These are phyloP conservation scores for Chaetops frenatus DNA, from an alignment of 2,113 vertebrate species.

Conservation along the genomic window DNA sequence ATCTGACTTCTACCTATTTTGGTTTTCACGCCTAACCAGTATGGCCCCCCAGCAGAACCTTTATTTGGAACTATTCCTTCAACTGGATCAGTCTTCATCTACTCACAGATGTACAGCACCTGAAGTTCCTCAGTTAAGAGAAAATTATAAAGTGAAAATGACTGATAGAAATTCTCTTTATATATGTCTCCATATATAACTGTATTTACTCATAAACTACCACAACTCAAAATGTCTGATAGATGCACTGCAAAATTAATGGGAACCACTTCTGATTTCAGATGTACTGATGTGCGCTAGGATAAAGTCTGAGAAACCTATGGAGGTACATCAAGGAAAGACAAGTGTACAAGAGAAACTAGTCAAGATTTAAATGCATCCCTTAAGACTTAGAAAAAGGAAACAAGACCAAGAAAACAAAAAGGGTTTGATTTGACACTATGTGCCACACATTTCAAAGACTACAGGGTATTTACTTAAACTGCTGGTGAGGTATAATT, in stretches of 20 bases:
- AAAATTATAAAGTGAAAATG: neutral
- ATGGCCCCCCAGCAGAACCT: neutral
- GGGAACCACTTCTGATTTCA: neutral
- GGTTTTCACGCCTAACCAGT: neutral
- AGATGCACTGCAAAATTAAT: neutral
- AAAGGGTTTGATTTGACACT: neutral
- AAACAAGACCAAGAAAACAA: neutral
- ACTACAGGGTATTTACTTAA: neutral
- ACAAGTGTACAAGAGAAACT: neutral
- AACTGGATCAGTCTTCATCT: neutral
- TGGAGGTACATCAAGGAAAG: neutral
- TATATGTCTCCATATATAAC: neutral
- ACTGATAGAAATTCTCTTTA: neutral
- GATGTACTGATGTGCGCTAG: fast-evolving
- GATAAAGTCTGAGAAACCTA: neutral
- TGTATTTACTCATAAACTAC: neutral
- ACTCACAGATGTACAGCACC: neutral
- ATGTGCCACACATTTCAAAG: neutral
- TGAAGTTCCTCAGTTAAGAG: neutral
- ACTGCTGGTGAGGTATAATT: neutral
- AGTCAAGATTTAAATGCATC: neutral
- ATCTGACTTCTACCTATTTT: neutral
- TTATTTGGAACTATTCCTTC: neutral
- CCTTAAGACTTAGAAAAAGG: neutral
- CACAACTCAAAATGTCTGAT: neutral